Percentiles rank a stretch among this genome's conserved stretches.
These are phyloP conservation scores for Falcunculus frontatus DNA, from an alignment of 2,113 vertebrate genomes.

Conservation along the genomic window DNA sequence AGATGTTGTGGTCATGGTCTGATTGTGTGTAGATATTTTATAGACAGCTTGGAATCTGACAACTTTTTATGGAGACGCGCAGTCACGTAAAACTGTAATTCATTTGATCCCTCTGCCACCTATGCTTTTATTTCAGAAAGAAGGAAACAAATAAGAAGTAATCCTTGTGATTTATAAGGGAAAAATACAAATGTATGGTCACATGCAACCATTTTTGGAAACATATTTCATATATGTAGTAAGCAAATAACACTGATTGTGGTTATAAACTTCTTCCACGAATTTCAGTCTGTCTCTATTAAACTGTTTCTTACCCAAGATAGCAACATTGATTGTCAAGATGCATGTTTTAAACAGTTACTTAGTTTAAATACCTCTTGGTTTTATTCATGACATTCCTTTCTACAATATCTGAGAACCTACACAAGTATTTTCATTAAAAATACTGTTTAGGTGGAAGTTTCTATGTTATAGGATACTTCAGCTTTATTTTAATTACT, in stretches of 20 bases:
- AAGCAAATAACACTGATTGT: neutral
- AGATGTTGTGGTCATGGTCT: neutral
- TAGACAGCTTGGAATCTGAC: neutral
- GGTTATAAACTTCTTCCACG: neutral
- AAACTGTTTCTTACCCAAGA: neutral
- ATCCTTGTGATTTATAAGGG: neutral
- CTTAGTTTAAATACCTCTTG: neutral
- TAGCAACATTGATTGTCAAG: neutral
- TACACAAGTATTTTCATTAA: neutral
- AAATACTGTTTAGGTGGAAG: neutral
- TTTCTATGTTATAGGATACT: neutral
- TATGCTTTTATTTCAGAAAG: neutral
- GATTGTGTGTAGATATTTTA: neutral
- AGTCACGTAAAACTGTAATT: neutral
- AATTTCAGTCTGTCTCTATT: neutral
- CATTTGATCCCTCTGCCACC: neutral
- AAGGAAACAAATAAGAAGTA: neutral
- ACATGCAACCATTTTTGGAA: neutral
- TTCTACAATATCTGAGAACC: neutral
- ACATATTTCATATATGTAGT: neutral
- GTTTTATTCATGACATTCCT: neutral
- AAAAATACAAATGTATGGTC: neutral
- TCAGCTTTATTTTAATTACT: conserved; percentile 15
- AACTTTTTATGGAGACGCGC: neutral
- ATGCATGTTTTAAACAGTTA: neutral